A percentile compares a stretch with the other conserved stretches of the same genome.
Conservation (phyloP, 2,888 invertebrate genomes). For the Apotomis turbidana region DNA sequence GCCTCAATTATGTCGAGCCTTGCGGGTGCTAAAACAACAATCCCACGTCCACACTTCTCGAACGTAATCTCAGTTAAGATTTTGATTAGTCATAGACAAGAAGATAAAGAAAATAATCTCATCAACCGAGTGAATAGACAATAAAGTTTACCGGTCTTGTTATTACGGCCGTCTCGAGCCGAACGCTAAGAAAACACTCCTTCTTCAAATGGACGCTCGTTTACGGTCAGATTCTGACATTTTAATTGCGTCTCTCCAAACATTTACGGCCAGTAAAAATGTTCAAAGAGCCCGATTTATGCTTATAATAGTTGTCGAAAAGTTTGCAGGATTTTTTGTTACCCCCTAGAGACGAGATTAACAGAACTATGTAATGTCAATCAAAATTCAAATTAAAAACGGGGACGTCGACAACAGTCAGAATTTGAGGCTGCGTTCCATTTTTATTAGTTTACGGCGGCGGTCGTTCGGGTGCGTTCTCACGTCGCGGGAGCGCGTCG, state of each 20-base stretch:
- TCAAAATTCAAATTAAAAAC: constrained; percentile 66
- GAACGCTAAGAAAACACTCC: constrained; percentile 77
- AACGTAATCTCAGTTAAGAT: constrained; percentile 57
- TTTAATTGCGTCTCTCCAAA: constrained; percentile 76
- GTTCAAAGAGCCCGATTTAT: constrained; percentile 73
- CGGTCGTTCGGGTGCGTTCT: constrained; percentile 60
- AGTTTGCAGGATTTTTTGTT: constrained; percentile 58
- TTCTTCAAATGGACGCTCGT: constrained; percentile 74
- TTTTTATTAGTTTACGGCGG: constrained; percentile 60
- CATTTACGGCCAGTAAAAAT: constrained; percentile 77
- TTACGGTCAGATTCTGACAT: constrained; percentile 79
- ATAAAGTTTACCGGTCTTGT: constrained; percentile 72
- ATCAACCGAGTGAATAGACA: constrained; percentile 76
- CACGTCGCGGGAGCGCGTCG: constrained; percentile 67
- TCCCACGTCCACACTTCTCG: constrained; percentile 50
- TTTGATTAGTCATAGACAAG: constrained; percentile 72
- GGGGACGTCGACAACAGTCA: constrained; percentile 49
- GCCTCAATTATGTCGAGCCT: constrained; percentile 55
- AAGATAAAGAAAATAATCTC: constrained; percentile 77
- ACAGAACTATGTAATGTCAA: constrained; percentile 60
- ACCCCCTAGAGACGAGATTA: constrained; percentile 40
- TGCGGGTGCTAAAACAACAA: constrained; percentile 71
- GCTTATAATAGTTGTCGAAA: constrained; percentile 62
- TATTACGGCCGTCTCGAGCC: constrained; percentile 65
- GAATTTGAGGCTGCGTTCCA: constrained; percentile 61